These are phyloP conservation scores for Anguilla rostrata DNA, from an alignment of 2,113 vertebrate genomes.

Conservation along the genomic window DNA sequence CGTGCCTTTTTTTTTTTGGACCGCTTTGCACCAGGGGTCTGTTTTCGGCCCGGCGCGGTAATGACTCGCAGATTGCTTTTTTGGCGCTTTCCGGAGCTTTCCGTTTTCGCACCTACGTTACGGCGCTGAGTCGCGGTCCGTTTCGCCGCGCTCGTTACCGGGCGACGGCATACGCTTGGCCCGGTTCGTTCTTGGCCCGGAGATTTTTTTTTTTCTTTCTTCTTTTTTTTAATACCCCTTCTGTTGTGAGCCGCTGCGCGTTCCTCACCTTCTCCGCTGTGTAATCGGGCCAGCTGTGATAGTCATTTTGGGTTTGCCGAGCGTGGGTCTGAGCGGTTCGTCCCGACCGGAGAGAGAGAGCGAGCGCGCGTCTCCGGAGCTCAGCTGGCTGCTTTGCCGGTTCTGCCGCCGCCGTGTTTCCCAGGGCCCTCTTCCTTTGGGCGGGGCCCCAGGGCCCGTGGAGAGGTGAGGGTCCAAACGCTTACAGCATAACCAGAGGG, in stretches of 20 bases:
- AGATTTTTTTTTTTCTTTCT: not conserved
- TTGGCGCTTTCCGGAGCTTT: not conserved
- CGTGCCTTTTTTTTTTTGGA: not conserved
- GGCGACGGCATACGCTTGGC: not conserved
- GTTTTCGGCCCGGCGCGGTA: not conserved
- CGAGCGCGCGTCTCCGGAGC: constrained; percentile 1
- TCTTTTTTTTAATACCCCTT: not conserved
- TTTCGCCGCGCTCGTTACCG: not conserved
- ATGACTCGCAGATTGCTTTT: not conserved
- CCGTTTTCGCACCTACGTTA: not conserved
- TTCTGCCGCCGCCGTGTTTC: constrained; percentile 26
- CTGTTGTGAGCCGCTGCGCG: constrained; percentile 22
- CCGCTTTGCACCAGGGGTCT: not conserved
- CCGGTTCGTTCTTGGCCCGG: not conserved
- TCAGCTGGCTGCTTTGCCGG: not conserved
- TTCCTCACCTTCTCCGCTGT: constrained; percentile 47
- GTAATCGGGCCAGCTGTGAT: not conserved
- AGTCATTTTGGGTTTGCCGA: constrained; percentile 10
- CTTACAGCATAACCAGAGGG: constrained; percentile 67
- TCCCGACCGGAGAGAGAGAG: not conserved
- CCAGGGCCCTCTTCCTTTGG: constrained; percentile 28
- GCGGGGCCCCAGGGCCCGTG: constrained; percentile 51
- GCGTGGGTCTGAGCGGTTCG: constrained; percentile 31
- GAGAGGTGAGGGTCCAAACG: constrained; percentile 43
- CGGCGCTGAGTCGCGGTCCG: not conserved